These are phyloP conservation scores for Macrophya alboannulata DNA, from an alignment of 2,888 invertebrate genomes.

Conservation along the genomic window DNA sequence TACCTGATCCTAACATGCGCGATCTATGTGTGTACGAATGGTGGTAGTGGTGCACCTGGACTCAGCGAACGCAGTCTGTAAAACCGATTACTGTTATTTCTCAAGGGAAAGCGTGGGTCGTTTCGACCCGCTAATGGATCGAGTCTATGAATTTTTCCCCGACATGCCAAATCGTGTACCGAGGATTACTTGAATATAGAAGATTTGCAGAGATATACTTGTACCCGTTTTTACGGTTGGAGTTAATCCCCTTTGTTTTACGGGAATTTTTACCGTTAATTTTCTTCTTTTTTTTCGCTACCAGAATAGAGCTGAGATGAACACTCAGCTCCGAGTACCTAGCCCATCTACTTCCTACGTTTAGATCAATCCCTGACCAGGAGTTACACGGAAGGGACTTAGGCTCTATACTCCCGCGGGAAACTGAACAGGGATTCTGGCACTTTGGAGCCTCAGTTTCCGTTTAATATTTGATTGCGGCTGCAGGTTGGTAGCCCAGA, in stretches of 20 bases:
- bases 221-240: background rate
- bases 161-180: conserved; percentile 40
- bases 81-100: conserved; percentile 76
- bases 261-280: background rate
- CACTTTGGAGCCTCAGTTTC: conserved; percentile 74
- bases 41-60: background rate
- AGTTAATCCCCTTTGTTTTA: too few relatives aligned
- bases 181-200: conserved; percentile 8
- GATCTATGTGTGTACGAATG: background rate
- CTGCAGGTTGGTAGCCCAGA: conserved; percentile 36
- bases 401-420: conserved; percentile 58
- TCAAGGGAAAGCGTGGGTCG: conserved; percentile 70
- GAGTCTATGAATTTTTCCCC: conserved; percentile 71
- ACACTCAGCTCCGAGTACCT: background rate
- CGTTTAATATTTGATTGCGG: conserved; percentile 73
- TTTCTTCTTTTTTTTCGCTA: background rate
- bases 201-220: background rate
- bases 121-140: conserved; percentile 73
- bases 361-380: background rate
- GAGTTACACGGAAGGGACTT: conserved; percentile 27
- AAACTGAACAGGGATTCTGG: conserved; percentile 67
- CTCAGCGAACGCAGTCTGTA: conserved; percentile 59
- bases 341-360: background rate
- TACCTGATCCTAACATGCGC: too few relatives aligned
- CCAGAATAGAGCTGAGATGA: background rate